Evolutionary conservation across 2,113 vertebrate species (phyloP), one percentile per base, ranked within the genome.

Genomic region (Pipra filicauda): DNA sequence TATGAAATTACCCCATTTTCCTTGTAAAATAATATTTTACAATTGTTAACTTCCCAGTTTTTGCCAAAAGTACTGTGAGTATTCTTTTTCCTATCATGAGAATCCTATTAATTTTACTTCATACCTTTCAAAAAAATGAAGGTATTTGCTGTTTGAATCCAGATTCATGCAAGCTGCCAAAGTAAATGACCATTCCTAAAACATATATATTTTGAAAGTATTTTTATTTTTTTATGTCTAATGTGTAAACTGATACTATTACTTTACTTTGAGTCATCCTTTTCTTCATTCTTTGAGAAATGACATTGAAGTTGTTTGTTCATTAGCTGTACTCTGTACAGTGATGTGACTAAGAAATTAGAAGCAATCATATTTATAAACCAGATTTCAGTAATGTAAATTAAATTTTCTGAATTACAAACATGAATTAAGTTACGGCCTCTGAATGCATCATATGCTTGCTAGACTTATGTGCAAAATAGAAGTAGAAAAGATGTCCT

Each of bases 291-390:
- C 51, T 70, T 77, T 77, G 55, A 90, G 51, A 75, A 93, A 61
- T 67, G 7, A 48, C 11, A 54, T 28, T 76, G 87, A 71, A 72
- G 48, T 73, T 62, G 39, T 86, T 92, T 88, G 67, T 89, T 89
- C 70, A 37, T 84, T 66, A 43, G 49, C 62, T 85, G 14, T 69
- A 58, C 74, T 55, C 74, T 55, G 19, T 83, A 58, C 12, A 33
- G 22, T 77, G 65, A 71, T 31, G 23, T 69, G 64, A 76, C 69
- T 54, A 73, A 95, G 73, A 85, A 94, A 87, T 89, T 51, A 75
- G n/a, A 91, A 72, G 21, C 70, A 91, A 75, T 94, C 33, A 12
- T 64, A 64, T 85, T 83, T 95, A 79, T 92, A 70, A 80, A 58
- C 27, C 41, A 77, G 16, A 66, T 41, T 85, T 91, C 49, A 90